Conservation (phyloP, 2,888 invertebrate genomes). For the Zaprionus bogoriensis region DNA sequence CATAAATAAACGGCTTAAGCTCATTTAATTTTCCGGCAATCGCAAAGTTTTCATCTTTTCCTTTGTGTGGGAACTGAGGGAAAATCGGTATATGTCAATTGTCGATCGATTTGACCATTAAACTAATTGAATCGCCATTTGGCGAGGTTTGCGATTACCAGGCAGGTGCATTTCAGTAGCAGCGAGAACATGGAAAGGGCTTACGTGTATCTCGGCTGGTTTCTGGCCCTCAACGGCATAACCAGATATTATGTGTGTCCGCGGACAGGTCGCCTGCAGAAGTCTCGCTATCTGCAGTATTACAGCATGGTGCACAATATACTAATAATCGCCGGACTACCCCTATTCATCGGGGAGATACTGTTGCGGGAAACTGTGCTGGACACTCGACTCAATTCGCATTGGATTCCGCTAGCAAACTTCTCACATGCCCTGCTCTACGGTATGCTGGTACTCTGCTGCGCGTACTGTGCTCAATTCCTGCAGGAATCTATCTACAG, state of each 20-base stretch:
- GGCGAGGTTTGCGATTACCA: not conserved
- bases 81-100: not conserved
- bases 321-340: not conserved
- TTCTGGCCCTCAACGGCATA: constrained; percentile 1
- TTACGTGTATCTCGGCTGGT: not conserved
- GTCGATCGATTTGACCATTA: not conserved
- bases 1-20: not conserved
- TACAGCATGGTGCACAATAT: constrained; percentile 1
- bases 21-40: not conserved
- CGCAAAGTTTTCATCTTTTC: too few relatives aligned
- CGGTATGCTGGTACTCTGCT: not conserved
- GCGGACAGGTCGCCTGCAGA: not conserved
- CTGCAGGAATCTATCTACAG: not conserved
- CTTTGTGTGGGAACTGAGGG: too few relatives aligned
- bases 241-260: not conserved
- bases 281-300: not conserved
- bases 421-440: not conserved
- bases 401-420: not conserved
- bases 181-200: not conserved
- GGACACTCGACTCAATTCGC: not conserved
- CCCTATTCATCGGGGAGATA: not conserved
- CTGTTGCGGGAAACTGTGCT: not conserved
- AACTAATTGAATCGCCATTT: not conserved
- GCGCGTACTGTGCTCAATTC: not conserved
- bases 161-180: not conserved